A percentile compares a stretch with the other conserved stretches of the same genome.
Evolutionary conservation across 92 coral and sea anemone species (phyloP).

Genomic region (Phenganax stokvisi): DNA sequence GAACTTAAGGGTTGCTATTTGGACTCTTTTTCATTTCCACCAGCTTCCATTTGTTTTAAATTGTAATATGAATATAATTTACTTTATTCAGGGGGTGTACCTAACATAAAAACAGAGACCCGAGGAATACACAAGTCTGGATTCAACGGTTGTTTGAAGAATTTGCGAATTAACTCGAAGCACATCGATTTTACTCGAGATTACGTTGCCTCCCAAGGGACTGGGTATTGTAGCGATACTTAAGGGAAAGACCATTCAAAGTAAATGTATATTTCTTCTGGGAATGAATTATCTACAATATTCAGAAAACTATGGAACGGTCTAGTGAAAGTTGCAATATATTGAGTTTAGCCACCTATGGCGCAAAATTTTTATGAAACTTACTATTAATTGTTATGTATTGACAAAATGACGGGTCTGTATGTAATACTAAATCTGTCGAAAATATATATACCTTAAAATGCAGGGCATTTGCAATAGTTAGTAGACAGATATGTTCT

Average conservation of each 20-base stretch:
- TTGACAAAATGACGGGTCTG: too few relatives aligned
- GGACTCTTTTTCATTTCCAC: too few relatives aligned
- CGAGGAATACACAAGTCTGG: constrained; percentile 2
- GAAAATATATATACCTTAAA: too few relatives aligned
- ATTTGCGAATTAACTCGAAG: constrained; percentile 1
- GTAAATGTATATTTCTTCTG: too few relatives aligned
- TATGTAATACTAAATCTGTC: too few relatives aligned
- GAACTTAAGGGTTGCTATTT: too few relatives aligned
- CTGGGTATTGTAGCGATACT: constrained; percentile 1
- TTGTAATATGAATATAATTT: too few relatives aligned
- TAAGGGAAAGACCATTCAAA: background rate
- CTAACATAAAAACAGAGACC: background rate
- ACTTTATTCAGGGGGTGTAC: constrained; percentile 17
- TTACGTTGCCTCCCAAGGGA: background rate
- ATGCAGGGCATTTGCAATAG: too few relatives aligned
- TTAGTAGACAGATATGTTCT: too few relatives aligned
- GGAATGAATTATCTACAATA: background rate
- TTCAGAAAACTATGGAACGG: background rate
- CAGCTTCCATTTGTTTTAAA: too few relatives aligned
- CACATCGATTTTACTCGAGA: constrained; percentile 9
- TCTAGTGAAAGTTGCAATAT: background rate
- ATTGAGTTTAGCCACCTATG: background rate
- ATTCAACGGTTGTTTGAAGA: constrained; percentile 10
- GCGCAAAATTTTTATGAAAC: too few relatives aligned
- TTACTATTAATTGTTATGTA: too few relatives aligned